These are phyloP conservation scores for Festucalex cinctus DNA, from an alignment of 2,113 vertebrate genomes.

Conservation along the genomic window DNA sequence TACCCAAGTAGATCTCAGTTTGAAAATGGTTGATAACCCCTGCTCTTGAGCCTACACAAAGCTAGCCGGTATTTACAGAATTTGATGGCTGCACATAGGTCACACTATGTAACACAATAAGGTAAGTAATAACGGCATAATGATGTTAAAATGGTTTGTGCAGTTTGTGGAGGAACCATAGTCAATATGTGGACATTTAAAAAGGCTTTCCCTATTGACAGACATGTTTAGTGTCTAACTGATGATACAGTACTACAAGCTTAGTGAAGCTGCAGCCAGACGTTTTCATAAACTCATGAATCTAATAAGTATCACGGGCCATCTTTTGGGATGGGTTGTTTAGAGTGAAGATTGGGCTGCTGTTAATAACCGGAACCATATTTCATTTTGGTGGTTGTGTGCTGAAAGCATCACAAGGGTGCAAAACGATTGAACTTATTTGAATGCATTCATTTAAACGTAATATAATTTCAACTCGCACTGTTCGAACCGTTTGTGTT, in stretches of 20 bases:
- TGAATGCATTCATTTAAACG: too few species aligned
- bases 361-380: background rate
- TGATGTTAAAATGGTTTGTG: background rate
- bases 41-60: constrained; percentile 87
- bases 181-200: background rate
- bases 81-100: background rate
- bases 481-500: background rate
- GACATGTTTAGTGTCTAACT: background rate
- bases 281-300: background rate
- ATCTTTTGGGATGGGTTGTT: background rate
- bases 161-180: background rate
- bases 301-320: background rate
- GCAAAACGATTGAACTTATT: too few species aligned
- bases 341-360: background rate
- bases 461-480: too few species aligned
- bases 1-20: background rate
- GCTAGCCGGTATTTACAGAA: constrained; percentile 57
- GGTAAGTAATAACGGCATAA: background rate
- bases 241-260: background rate
- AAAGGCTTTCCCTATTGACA: background rate
- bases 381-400: background rate
- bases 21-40: constrained; percentile 41
- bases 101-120: background rate
- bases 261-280: background rate
- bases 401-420: background rate